A percentile compares a stretch with the other conserved stretches of the same genome.
Conservation (phyloP, 2,113 vertebrate genomes). For the Orycteropus afer region DNA sequence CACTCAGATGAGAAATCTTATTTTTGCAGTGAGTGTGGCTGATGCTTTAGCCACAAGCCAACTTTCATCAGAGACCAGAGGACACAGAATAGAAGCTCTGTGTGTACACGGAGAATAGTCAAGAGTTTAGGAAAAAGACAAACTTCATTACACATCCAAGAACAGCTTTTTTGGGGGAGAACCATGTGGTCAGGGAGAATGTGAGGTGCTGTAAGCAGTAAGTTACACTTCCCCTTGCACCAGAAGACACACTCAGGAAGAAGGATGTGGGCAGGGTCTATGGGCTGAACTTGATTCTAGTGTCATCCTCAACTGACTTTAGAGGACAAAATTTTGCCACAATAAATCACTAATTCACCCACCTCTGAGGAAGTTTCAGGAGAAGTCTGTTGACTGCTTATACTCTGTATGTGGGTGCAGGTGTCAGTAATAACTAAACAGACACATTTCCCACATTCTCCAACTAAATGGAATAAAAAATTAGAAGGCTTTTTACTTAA, state of each 20-base stretch:
- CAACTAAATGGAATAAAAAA: not conserved
- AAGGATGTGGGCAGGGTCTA: not conserved
- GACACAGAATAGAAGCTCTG: not conserved
- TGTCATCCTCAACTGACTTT: not conserved
- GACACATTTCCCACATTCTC: not conserved
- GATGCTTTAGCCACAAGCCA: not conserved
- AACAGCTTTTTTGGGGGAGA: not conserved
- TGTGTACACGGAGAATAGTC: not conserved
- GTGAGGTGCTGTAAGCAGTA: not conserved
- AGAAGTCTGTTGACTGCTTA: not conserved
- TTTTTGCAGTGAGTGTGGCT: not conserved
- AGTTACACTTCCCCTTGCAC: not conserved
- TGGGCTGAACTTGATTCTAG: not conserved
- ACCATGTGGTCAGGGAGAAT: not conserved
- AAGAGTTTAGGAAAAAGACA: not conserved
- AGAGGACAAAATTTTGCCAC: not conserved
- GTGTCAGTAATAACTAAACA: not conserved
- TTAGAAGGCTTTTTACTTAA: not conserved
- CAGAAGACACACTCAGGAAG: not conserved
- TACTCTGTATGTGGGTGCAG: not conserved
- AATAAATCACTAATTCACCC: not conserved
- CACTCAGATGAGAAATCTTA: not conserved
- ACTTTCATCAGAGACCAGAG: not conserved
- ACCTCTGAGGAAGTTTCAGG: not conserved
- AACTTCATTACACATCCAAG: not conserved